Conservation (phyloP, 2,797 vertebrate species). For the Pteropus rufus region DNA sequence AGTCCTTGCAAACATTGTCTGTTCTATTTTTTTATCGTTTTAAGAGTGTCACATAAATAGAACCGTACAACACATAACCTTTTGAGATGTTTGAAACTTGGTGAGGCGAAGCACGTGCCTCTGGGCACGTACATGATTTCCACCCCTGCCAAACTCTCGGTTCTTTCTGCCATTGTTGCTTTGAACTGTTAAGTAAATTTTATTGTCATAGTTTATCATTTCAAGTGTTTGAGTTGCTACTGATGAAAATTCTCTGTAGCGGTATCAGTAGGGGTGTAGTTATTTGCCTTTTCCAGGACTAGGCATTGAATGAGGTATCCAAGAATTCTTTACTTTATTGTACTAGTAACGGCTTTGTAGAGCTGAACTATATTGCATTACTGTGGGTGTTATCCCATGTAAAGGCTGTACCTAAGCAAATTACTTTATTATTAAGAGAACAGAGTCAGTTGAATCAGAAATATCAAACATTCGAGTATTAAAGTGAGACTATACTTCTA, state of each 20-base stretch:
- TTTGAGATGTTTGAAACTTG: background rate
- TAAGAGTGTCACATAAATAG: background rate
- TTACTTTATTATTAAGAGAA: background rate
- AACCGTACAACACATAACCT: background rate
- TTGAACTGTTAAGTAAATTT: background rate
- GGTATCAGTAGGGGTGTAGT: no score
- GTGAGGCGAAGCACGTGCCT: background rate
- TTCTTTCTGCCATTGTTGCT: background rate
- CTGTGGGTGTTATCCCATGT: no score
- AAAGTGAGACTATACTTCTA: background rate
- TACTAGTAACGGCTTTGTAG: background rate
- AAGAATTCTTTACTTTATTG: background rate
- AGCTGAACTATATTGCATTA: background rate
- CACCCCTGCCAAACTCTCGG: background rate
- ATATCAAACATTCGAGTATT: background rate
- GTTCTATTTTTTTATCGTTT: background rate
- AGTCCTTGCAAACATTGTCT: background rate
- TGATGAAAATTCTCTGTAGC: background rate
- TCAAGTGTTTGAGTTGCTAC: background rate
- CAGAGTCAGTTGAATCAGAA: background rate
- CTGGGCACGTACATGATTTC: background rate
- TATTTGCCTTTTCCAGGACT: background rate
- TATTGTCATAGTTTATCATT: background rate
- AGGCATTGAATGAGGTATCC: background rate
- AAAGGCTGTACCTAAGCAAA: background rate